Evolutionary conservation across 1,140 invertebrate genomes (phyloP).

Genomic region (Solenopsis fugax): DNA sequence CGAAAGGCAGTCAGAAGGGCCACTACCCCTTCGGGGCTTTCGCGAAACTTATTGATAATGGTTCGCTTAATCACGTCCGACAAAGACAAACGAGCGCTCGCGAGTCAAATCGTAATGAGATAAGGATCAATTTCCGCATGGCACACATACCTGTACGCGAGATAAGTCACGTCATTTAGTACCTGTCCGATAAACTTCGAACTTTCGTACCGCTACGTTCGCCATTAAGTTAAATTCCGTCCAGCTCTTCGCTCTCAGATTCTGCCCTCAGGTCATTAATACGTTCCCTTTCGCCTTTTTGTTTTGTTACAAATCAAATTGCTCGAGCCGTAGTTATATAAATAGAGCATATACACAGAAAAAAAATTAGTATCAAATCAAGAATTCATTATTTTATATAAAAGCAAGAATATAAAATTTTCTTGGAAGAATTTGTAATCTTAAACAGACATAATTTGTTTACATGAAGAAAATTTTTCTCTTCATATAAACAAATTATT

Average conservation of each 20-base stretch:
- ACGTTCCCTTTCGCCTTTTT: neutral
- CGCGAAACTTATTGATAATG: slow-evolving; percentile 58
- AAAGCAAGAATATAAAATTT: no score
- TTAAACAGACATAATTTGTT: no score
- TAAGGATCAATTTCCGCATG: slow-evolving; percentile 61
- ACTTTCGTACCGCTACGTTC: slow-evolving; percentile 27
- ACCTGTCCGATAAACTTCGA: slow-evolving; percentile 40
- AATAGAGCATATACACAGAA: neutral
- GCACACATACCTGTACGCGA: slow-evolving; percentile 24
- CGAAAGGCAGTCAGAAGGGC: slow-evolving; percentile 3
- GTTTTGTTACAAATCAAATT: neutral
- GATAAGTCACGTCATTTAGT: slow-evolving; percentile 53
- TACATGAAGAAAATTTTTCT: no score
- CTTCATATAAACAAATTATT: no score
- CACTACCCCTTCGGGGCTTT: slow-evolving; percentile 10
- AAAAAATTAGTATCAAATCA: no score
- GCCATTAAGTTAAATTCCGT: slow-evolving; percentile 40
- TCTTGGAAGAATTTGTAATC: no score
- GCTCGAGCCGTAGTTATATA: neutral
- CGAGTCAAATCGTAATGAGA: slow-evolving; percentile 60
- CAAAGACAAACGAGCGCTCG: slow-evolving; percentile 55
- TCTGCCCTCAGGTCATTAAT: slow-evolving; percentile 15
- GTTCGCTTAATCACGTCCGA: slow-evolving; percentile 49
- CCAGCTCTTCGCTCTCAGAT: neutral
- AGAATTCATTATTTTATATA: no score